phyloP scores from a whole-genome alignment of 2,113 vertebrate genomes.

The Triplophysa tibetana region DNA sequence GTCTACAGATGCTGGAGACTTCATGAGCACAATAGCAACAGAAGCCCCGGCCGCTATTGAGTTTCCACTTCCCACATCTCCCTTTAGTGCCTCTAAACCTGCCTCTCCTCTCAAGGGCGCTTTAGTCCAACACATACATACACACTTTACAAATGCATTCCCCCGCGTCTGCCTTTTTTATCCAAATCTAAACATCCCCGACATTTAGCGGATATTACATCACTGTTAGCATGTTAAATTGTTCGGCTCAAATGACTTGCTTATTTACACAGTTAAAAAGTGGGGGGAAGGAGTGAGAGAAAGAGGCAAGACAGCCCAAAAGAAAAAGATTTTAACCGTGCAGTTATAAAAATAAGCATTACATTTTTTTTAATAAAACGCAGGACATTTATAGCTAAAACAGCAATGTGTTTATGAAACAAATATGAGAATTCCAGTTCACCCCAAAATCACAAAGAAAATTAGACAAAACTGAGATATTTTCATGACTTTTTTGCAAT shows the following conservation, averaged over 20 bases:
- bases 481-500: neutral
- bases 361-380: no score
- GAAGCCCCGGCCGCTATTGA: conserved; percentile 67
- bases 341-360: no score
- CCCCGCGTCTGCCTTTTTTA: conserved; percentile 5
- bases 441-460: neutral
- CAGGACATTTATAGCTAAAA: neutral
- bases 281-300: neutral
- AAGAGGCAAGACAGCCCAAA: neutral
- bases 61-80: conserved; percentile 76
- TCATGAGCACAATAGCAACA: conserved; percentile 71
- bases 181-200: neutral
- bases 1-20: conserved; percentile 69
- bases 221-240: neutral
- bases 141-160: conserved; percentile 41
- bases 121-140: conserved; percentile 72
- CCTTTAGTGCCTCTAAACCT: conserved; percentile 71
- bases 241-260: neutral
- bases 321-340: neutral
- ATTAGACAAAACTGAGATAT: neutral
- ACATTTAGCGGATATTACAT: neutral
- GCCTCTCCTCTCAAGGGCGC: conserved; percentile 72
- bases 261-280: neutral
- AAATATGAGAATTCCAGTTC: neutral
- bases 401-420: neutral